Percentiles rank a stretch among this genome's conserved stretches.
Conservation (phyloP, 2,113 vertebrate species). For the Mesitornis unicolor region DNA sequence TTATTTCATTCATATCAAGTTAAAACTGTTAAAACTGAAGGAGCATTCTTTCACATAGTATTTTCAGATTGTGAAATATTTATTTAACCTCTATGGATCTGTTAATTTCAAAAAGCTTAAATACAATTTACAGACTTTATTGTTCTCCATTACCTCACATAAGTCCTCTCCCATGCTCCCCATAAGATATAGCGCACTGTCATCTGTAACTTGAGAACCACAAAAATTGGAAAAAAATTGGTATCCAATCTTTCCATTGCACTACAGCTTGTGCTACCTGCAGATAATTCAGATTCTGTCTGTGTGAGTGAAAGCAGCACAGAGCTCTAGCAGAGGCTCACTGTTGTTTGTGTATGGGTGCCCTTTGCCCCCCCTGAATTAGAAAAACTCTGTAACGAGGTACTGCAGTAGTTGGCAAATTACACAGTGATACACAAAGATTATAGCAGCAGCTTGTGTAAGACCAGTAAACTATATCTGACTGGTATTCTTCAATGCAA, state of each 20-base stretch:
- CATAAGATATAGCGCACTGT: background rate
- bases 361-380: background rate
- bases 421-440: background rate
- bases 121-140: background rate
- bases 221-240: background rate
- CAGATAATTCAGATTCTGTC: background rate
- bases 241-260: background rate
- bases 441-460: background rate
- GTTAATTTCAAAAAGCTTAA: background rate
- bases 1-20: background rate
- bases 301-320: background rate
- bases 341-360: too few relatives aligned
- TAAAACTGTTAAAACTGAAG: background rate
- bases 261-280: background rate
- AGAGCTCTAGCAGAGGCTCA: background rate
- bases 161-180: background rate
- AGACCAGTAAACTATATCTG: background rate
- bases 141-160: background rate
- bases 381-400: background rate
- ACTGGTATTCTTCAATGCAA: background rate
- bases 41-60: background rate
- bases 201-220: background rate
- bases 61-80: background rate
- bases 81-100: background rate
- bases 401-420: background rate